Percentiles rank a stretch among this genome's conserved stretches.
phyloP scores from a whole-genome alignment of 2,888 invertebrate genomes.

The Torymus tubicola region DNA sequence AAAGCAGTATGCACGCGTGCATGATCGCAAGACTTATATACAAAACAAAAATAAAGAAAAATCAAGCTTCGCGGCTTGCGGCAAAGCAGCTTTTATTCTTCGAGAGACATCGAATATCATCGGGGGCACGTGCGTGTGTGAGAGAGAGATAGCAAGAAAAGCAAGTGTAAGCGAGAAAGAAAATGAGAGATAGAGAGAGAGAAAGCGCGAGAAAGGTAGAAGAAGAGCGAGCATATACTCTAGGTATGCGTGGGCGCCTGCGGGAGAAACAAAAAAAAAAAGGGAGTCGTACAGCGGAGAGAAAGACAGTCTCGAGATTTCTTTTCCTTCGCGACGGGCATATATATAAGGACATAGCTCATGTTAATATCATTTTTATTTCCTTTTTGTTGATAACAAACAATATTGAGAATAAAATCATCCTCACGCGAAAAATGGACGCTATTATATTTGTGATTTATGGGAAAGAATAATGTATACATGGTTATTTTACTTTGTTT shows the following conservation, averaged over 20 bases:
- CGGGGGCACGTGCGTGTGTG: slow-evolving; percentile 11
- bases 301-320: slow-evolving; percentile 55
- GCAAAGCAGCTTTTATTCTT: slow-evolving; percentile 54
- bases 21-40: slow-evolving; percentile 45
- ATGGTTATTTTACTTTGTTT: no score
- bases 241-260: slow-evolving; percentile 55
- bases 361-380: no score
- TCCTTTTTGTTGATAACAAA: no score
- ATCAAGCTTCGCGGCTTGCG: slow-evolving; percentile 49
- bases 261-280: slow-evolving; percentile 41
- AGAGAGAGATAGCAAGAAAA: neutral
- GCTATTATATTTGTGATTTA: no score
- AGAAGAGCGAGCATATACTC: slow-evolving; percentile 42
- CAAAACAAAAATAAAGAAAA: slow-evolving; percentile 30
- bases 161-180: slow-evolving; percentile 7
- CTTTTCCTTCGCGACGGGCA: slow-evolving; percentile 2
- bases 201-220: slow-evolving; percentile 7
- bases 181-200: neutral
- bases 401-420: no score
- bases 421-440: no score
- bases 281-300: slow-evolving; percentile 46
- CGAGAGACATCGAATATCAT: slow-evolving; percentile 54
- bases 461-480: no score
- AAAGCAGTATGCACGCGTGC: slow-evolving; percentile 50
- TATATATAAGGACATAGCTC: neutral